Conservation (phyloP, 2,888 invertebrate genomes). For the Homarus gammarus region DNA sequence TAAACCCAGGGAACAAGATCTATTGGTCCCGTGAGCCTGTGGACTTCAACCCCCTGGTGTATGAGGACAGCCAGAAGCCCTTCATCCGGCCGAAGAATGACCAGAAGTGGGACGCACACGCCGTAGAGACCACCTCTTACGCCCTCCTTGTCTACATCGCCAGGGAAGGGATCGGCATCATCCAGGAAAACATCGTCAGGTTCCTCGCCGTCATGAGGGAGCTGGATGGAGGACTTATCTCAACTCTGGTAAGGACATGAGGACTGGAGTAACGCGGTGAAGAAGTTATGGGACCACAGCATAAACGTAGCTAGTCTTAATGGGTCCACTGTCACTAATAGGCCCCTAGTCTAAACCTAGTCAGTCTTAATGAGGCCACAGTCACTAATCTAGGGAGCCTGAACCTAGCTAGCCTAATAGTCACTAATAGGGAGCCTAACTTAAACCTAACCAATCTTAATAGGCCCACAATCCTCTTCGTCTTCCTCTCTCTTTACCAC, state of each 20-base stretch:
- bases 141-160: slow-evolving; percentile 79
- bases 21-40: slow-evolving; percentile 77
- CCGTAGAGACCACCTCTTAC: slow-evolving; percentile 80
- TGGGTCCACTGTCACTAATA: no score
- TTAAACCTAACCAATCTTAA: no score
- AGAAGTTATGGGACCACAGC: no score
- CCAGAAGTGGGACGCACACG: slow-evolving; percentile 78
- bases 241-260: slow-evolving; percentile 77
- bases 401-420: no score
- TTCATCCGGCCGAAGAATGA: slow-evolving; percentile 74
- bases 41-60: slow-evolving; percentile 66
- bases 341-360: no score
- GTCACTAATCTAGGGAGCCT: no score
- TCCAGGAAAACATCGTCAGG: slow-evolving; percentile 78
- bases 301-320: no score
- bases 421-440: no score
- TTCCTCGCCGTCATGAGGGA: slow-evolving; percentile 78
- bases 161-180: slow-evolving; percentile 77
- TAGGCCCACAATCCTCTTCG: no score
- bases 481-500: neutral
- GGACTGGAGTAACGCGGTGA: no score
- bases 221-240: slow-evolving; percentile 77
- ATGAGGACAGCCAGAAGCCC: slow-evolving; percentile 77
- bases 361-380: no score
- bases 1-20: slow-evolving; percentile 52